These are phyloP conservation scores for Drosophila nigricruria DNA, from an alignment of 2,888 invertebrate genomes.

Conservation along the genomic window DNA sequence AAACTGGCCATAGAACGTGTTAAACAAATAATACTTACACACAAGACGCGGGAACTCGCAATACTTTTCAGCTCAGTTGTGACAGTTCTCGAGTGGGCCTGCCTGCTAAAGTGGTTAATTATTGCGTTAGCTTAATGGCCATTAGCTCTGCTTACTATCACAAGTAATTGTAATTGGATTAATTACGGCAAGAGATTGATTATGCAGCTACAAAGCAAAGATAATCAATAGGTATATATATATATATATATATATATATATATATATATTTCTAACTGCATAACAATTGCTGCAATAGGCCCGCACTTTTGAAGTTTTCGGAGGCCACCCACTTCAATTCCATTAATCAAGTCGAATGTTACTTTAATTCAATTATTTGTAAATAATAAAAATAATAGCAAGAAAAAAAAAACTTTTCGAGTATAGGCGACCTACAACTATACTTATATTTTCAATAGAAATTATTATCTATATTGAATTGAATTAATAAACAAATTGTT, in stretches of 20 bases:
- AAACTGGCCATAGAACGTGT: constrained; percentile 40
- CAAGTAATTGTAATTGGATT: constrained; percentile 60
- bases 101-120: constrained; percentile 64
- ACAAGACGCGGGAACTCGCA: constrained; percentile 16
- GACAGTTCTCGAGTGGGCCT: constrained; percentile 68
- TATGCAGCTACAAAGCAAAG: constrained; percentile 9
- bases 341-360: constrained; percentile 59
- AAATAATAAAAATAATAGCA: constrained; percentile 37
- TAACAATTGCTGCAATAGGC: constrained; percentile 54
- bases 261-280: neutral
- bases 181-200: constrained; percentile 57
- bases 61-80: constrained; percentile 52
- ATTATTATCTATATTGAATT: neutral
- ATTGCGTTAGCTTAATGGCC: constrained; percentile 55
- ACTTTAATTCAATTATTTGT: constrained; percentile 58
- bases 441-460: constrained; percentile 3
- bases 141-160: constrained; percentile 55
- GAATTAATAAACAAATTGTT: neutral
- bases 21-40: constrained; percentile 33
- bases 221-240: constrained; percentile 7
- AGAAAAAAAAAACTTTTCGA: neutral
- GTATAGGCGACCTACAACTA: constrained; percentile 8
- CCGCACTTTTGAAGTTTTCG: constrained; percentile 28
- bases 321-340: constrained; percentile 62
- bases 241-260: neutral